Conservation (phyloP, 2,888 invertebrate genomes). For the Siphonodentalium dalli region DNA sequence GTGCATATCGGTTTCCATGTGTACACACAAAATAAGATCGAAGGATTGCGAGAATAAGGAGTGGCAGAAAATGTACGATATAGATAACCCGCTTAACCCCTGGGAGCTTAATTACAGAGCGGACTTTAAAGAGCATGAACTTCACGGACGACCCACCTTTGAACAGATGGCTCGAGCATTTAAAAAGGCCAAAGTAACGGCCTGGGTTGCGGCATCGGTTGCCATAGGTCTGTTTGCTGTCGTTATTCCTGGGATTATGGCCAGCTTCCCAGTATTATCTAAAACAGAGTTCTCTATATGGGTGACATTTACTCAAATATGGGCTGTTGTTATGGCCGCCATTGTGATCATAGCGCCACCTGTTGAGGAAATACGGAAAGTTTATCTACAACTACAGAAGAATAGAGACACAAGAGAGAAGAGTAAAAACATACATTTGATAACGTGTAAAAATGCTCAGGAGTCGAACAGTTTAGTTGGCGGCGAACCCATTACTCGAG, state of each 20-base stretch:
- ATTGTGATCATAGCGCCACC: slow-evolving; percentile 54
- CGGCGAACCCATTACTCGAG: too few relatives aligned
- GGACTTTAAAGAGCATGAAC: slow-evolving; percentile 46
- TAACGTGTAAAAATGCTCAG: too few relatives aligned
- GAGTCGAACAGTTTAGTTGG: too few relatives aligned
- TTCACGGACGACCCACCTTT: slow-evolving; percentile 49
- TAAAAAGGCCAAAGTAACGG: slow-evolving; percentile 44
- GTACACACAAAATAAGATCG: slow-evolving; percentile 42
- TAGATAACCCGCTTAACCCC: slow-evolving; percentile 55
- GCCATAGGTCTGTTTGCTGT: slow-evolving; percentile 47
- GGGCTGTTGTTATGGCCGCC: slow-evolving; percentile 55
- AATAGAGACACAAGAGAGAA: too few relatives aligned
- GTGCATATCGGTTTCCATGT: slow-evolving; percentile 45
- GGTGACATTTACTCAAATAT: slow-evolving; percentile 52
- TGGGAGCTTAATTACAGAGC: slow-evolving; percentile 54
- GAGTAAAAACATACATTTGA: too few relatives aligned
- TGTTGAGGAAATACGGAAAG: slow-evolving; percentile 49
- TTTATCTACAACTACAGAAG: slow-evolving; percentile 46
- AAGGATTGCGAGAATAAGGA: slow-evolving; percentile 42
- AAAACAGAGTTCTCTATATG: slow-evolving; percentile 48
- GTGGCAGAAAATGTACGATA: slow-evolving; percentile 58
- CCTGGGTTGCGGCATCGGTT: slow-evolving; percentile 45
- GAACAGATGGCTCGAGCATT: slow-evolving; percentile 52
- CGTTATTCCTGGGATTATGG: slow-evolving; percentile 53
- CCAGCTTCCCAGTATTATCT: slow-evolving; percentile 48